These are phyloP conservation scores for Wasmannia auropunctata DNA, from an alignment of 1,140 invertebrate species.

Conservation along the genomic window DNA sequence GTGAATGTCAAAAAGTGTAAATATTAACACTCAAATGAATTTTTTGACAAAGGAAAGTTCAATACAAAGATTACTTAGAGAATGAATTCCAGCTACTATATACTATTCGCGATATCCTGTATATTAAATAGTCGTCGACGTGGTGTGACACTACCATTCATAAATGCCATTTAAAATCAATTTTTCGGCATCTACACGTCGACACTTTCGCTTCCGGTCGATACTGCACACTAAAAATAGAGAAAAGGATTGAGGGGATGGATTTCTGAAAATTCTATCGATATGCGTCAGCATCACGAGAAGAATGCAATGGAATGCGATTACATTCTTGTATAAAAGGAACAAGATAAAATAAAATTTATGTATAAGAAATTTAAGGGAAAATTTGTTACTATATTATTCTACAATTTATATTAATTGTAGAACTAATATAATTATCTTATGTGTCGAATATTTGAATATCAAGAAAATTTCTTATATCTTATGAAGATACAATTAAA, in stretches of 20 bases:
- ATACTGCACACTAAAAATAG: slow-evolving; percentile 5
- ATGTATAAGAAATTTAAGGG: neutral
- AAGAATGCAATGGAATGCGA: neutral
- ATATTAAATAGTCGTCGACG: slow-evolving; percentile 7
- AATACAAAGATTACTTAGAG: neutral
- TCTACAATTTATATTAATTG: neutral
- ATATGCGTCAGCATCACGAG: neutral
- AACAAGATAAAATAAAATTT: neutral
- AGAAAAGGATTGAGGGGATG: neutral
- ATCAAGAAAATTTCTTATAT: neutral
- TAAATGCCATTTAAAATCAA: slow-evolving; percentile 15
- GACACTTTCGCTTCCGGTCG: slow-evolving; percentile 4
- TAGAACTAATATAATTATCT: neutral
- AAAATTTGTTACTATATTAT: neutral
- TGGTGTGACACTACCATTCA: slow-evolving; percentile 10
- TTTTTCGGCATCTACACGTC: neutral
- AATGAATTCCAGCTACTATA: neutral
- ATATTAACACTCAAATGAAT: slow-evolving; percentile 6
- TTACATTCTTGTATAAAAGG: neutral
- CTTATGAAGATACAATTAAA: neutral
- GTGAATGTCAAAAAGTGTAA: neutral
- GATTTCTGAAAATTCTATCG: neutral
- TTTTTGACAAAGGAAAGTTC: slow-evolving; percentile 5
- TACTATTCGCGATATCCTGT: neutral
- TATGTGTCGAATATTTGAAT: neutral